These are phyloP conservation scores for Thumatha senex DNA, from an alignment of 2,888 invertebrate genomes.

Conservation along the genomic window DNA sequence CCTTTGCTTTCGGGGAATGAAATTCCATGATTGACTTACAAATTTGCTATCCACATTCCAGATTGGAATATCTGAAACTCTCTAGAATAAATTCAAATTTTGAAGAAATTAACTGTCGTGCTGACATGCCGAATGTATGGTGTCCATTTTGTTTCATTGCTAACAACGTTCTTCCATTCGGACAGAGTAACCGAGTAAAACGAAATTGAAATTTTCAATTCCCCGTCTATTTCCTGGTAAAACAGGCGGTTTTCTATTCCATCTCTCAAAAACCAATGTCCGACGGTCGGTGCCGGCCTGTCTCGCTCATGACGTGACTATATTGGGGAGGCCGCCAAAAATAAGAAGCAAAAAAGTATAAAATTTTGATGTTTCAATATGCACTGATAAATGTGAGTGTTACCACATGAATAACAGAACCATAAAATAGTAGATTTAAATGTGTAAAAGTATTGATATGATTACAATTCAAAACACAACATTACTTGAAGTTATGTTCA, in stretches of 20 bases:
- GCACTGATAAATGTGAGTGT: conserved; percentile 66
- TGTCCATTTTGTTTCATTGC: conserved; percentile 29
- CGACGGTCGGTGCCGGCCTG: conserved; percentile 57
- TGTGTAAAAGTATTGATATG: too few species aligned
- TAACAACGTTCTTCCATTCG: conserved; percentile 47
- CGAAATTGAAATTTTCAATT: conserved; percentile 75
- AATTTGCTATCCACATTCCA: background rate
- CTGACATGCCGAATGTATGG: conserved; percentile 20
- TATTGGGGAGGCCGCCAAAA: conserved; percentile 75
- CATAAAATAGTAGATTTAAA: too few species aligned
- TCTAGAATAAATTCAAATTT: background rate
- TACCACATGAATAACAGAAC: conserved; percentile 8
- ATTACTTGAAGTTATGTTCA: conserved; percentile 10
- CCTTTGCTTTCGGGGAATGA: background rate
- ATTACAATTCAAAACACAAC: background rate
- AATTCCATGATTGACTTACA: background rate
- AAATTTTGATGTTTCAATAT: conserved; percentile 78
- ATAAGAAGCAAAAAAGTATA: conserved; percentile 78
- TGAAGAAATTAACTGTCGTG: conserved; percentile 19
- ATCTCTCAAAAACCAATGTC: conserved; percentile 61
- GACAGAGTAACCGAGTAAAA: conserved; percentile 62
- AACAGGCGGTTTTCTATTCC: conserved; percentile 73
- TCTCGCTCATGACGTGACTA: conserved; percentile 69
- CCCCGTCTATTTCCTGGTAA: conserved; percentile 74
- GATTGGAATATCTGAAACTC: background rate